Conservation (phyloP, 1,140 invertebrate species). For the Lucilia cuprina region DNA sequence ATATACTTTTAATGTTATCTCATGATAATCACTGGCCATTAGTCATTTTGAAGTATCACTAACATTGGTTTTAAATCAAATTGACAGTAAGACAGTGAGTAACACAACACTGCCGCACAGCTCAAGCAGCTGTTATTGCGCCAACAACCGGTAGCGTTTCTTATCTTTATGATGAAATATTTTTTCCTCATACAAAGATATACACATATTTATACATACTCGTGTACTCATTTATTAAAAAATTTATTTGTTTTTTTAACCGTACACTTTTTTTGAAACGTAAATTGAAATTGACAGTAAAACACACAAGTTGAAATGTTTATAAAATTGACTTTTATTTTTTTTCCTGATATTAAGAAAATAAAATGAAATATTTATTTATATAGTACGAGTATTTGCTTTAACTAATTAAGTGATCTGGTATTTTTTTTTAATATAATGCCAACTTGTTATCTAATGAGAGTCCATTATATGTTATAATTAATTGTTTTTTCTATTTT, state of each 20-base stretch:
- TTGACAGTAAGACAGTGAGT: conserved; percentile 23
- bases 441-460: background rate
- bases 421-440: background rate
- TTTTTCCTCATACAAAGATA: background rate
- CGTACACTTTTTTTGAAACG: background rate
- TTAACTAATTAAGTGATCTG: conserved; percentile 3
- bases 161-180: conserved; percentile 16
- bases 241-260: background rate
- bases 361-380: background rate
- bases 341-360: background rate
- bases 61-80: conserved; percentile 31
- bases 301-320: conserved; percentile 11
- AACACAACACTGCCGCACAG: conserved; percentile 6
- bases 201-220: background rate
- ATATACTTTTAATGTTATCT: conserved; percentile 55
- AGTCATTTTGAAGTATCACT: conserved; percentile 51
- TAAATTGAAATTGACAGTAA: conserved; percentile 12
- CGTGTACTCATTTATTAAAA: background rate
- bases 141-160: conserved; percentile 8
- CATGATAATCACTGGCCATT: conserved; percentile 61
- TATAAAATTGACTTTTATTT: background rate
- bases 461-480: background rate
- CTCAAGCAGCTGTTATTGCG: background rate
- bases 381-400: background rate
- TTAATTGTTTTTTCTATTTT: no score